phyloP scores from a whole-genome alignment of 2,797 vertebrate species.

The Brachymystax lenok region DNA sequence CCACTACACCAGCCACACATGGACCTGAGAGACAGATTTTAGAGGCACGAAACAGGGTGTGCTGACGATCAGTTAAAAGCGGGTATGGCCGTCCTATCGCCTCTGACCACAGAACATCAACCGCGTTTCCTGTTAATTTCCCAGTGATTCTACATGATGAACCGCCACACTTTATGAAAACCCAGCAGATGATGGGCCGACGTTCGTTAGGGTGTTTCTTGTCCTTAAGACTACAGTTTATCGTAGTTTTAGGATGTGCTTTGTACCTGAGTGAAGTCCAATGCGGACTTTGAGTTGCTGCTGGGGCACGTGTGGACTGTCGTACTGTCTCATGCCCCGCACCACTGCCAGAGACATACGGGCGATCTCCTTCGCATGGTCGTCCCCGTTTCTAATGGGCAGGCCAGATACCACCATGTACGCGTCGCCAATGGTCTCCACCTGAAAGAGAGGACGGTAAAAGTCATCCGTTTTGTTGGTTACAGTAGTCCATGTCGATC shows the following conservation, averaged over 20 bases:
- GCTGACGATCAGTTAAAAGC: not conserved
- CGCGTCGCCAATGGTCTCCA: slow-evolving; percentile 81
- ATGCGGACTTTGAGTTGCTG: slow-evolving; percentile 79
- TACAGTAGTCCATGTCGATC: no score
- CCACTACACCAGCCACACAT: slow-evolving; percentile 80
- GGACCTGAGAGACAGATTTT: slow-evolving; percentile 65
- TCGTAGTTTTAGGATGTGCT: not conserved
- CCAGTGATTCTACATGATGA: not conserved
- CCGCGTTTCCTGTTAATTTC: not conserved
- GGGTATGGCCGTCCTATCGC: not conserved
- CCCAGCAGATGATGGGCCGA: not conserved
- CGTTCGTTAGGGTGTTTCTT: no score
- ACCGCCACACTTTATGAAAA: not conserved
- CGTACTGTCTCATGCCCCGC: slow-evolving; percentile 75
- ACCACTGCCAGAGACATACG: slow-evolving; percentile 81
- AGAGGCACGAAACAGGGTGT: not conserved
- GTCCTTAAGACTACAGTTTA: not conserved
- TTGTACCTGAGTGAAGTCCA: slow-evolving; percentile 79
- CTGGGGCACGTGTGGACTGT: slow-evolving; percentile 74
- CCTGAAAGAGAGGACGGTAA: slow-evolving; percentile 51
- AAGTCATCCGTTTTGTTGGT: no score
- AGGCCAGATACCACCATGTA: slow-evolving; percentile 84
- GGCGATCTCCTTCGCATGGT: slow-evolving; percentile 78
- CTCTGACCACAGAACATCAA: not conserved
- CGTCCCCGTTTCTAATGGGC: slow-evolving; percentile 75